These are phyloP conservation scores for Ostrea denselamellosa DNA, from an alignment of 1,140 invertebrate genomes.

Conservation along the genomic window DNA sequence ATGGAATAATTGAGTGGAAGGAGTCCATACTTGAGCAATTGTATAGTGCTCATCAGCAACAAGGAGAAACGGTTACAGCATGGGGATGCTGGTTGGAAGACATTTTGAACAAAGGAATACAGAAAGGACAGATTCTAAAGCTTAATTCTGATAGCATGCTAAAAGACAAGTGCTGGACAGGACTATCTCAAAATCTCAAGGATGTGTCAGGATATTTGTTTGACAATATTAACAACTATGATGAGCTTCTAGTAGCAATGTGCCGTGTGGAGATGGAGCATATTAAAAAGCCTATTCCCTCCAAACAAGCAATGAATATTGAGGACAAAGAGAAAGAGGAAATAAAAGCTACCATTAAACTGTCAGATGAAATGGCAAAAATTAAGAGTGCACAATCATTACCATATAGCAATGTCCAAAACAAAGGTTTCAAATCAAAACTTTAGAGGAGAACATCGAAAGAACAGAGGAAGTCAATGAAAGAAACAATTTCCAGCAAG, in stretches of 20 bases:
- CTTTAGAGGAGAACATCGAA: background rate
- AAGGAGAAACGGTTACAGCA: no score
- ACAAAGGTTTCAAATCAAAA: background rate
- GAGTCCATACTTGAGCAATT: conserved; percentile 43
- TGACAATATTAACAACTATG: conserved; percentile 24
- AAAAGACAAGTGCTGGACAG: conserved; percentile 38
- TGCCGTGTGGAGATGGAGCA: background rate
- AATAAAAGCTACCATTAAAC: conserved; percentile 35
- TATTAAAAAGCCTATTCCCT: background rate
- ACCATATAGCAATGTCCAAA: background rate
- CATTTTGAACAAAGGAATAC: no score
- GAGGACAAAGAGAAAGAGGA: background rate
- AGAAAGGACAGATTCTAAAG: background rate
- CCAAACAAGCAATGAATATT: background rate
- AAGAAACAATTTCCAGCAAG: background rate
- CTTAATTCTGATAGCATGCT: conserved; percentile 24
- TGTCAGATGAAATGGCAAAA: background rate
- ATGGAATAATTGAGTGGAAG: background rate
- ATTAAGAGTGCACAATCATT: background rate
- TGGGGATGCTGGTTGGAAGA: no score
- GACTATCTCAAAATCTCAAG: conserved; percentile 34
- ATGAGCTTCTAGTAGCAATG: conserved; percentile 31
- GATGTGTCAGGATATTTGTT: conserved; percentile 36
- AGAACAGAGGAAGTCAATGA: background rate
- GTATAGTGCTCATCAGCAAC: conserved; percentile 4